These are phyloP conservation scores for Zoanthus solanderi DNA, from an alignment of 92 coral and sea anemone species.

Conservation along the genomic window DNA sequence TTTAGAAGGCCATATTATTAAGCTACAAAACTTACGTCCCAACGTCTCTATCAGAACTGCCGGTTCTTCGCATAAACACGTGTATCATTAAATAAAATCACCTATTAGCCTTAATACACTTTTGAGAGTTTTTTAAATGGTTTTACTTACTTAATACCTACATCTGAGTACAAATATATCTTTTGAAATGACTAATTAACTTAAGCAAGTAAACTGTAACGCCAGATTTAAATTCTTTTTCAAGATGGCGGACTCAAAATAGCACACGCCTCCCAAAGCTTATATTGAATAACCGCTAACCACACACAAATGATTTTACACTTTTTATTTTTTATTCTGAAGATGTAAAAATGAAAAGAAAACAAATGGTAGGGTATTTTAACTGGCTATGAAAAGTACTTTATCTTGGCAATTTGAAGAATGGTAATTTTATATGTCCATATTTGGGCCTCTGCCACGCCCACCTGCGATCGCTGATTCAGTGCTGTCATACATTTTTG, in stretches of 20 bases:
- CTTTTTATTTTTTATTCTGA: too few species aligned
- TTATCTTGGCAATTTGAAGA: neutral
- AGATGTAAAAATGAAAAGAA: neutral
- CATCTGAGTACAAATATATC: neutral
- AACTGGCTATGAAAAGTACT: neutral
- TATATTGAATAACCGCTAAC: neutral
- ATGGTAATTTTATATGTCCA: neutral
- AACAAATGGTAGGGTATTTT: too few species aligned
- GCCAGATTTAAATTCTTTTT: neutral
- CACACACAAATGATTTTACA: neutral
- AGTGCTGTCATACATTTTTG: neutral
- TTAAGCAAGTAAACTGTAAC: neutral
- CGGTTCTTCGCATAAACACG: neutral
- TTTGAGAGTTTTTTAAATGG: neutral
- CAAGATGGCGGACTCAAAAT: neutral
- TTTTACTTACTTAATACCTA: neutral
- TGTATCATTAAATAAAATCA: neutral
- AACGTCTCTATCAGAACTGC: neutral
- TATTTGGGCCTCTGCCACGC: neutral
- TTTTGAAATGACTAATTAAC: too few species aligned
- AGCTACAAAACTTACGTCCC: neutral
- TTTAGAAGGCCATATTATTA: neutral
- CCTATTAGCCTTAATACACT: neutral
- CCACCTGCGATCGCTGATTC: neutral
- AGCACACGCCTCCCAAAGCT: neutral